A percentile compares a stretch with the other conserved stretches of the same genome.
These are phyloP conservation scores for Cyclura pinguis DNA, from an alignment of 2,797 vertebrate genomes.

Conservation along the genomic window DNA sequence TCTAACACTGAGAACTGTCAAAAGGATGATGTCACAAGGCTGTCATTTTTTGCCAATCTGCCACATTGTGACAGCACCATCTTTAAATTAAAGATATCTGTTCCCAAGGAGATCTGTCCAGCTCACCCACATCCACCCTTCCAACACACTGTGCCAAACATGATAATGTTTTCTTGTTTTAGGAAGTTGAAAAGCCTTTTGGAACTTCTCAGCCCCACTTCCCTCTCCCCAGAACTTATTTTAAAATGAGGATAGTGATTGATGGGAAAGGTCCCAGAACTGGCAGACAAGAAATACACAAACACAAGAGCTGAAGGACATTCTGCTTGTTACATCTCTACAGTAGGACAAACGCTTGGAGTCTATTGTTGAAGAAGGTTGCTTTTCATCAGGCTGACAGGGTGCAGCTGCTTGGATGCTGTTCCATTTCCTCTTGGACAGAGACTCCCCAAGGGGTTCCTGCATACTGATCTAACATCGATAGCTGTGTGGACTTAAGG, in stretches of 20 bases:
- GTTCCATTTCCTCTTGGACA: slow-evolving; percentile 38
- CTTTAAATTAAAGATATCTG: slow-evolving; percentile 38
- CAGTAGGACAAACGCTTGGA: slow-evolving; percentile 44
- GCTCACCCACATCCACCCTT: neutral
- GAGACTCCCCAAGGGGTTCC: slow-evolving; percentile 21
- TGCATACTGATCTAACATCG: neutral
- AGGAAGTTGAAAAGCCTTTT: slow-evolving; percentile 27
- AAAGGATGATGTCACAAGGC: neutral
- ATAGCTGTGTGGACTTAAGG: neutral
- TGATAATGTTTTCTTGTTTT: neutral
- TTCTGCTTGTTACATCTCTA: slow-evolving; percentile 42
- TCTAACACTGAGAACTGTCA: neutral
- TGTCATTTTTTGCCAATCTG: slow-evolving; percentile 22
- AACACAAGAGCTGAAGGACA: slow-evolving; percentile 30
- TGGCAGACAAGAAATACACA: slow-evolving; percentile 57
- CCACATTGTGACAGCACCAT: slow-evolving; percentile 24
- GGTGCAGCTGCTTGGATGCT: slow-evolving; percentile 62
- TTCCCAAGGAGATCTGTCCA: slow-evolving; percentile 25
- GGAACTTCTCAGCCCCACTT: slow-evolving; percentile 32
- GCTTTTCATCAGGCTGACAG: slow-evolving; percentile 66
- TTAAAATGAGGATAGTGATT: slow-evolving; percentile 58
- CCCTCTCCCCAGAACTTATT: neutral
- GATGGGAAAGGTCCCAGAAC: slow-evolving; percentile 55
- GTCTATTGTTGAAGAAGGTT: slow-evolving; percentile 44
- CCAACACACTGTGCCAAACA: neutral